Evolutionary conservation across 1,140 invertebrate genomes (phyloP).

Genomic region (Scaptomyza hsui): DNA sequence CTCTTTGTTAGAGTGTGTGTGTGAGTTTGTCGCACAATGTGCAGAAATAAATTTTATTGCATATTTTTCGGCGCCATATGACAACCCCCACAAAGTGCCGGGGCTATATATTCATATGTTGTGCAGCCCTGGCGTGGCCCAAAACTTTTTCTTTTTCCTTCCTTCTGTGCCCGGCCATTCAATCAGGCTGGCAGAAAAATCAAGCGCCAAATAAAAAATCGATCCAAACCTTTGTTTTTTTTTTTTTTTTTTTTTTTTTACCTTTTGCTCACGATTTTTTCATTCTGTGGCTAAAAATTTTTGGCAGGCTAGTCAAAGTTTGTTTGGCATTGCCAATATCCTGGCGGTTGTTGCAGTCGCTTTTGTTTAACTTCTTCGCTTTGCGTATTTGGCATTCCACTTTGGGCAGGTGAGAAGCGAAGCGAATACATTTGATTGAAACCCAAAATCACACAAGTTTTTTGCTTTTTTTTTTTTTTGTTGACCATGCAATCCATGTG

Average conservation of each 20-base stretch:
- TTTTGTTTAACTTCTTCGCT: slow-evolving; percentile 59
- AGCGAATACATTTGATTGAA: slow-evolving; percentile 27
- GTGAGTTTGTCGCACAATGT: slow-evolving; percentile 32
- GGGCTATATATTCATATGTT: slow-evolving; percentile 10
- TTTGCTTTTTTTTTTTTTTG: not conserved
- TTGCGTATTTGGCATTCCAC: slow-evolving; percentile 36
- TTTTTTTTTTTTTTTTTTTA: slow-evolving; percentile 15
- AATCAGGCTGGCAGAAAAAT: slow-evolving; percentile 62
- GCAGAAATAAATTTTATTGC: slow-evolving; percentile 77
- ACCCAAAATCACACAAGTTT: slow-evolving; percentile 16
- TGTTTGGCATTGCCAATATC: slow-evolving; percentile 76
- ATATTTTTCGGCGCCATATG: slow-evolving; percentile 77
- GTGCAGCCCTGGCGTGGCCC: slow-evolving; percentile 21
- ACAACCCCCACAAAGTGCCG: slow-evolving; percentile 26
- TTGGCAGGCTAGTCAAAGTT: slow-evolving; percentile 73
- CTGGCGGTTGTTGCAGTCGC: slow-evolving; percentile 49
- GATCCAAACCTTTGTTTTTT: slow-evolving; percentile 48
- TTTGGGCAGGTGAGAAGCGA: slow-evolving; percentile 7
- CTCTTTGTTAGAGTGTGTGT: not conserved
- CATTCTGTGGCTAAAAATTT: slow-evolving; percentile 30
- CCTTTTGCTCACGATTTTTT: slow-evolving; percentile 10
- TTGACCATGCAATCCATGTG: slow-evolving; percentile 4
- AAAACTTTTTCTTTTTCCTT: slow-evolving; percentile 29
- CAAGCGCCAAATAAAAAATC: slow-evolving; percentile 54
- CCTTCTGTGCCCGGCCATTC: slow-evolving; percentile 38